Evolutionary conservation across 2,888 invertebrate genomes (phyloP).

Genomic region (Tetheella fluctuosa): DNA sequence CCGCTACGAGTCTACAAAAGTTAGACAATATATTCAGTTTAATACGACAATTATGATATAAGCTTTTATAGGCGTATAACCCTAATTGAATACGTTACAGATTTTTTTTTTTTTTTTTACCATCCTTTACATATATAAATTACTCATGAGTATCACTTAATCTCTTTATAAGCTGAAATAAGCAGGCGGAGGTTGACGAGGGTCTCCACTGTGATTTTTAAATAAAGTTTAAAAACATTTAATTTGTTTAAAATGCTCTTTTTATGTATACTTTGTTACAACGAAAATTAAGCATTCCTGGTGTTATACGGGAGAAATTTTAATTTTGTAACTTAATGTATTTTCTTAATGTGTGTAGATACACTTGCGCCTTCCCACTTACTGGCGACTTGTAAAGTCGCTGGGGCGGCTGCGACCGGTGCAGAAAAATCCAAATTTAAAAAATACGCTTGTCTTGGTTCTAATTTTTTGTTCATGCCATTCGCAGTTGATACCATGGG

Average conservation of each 20-base stretch:
- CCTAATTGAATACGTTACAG: conserved; percentile 14
- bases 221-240: conserved; percentile 56
- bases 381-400: no score
- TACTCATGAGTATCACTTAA: conserved; percentile 56
- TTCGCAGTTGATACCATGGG: no score
- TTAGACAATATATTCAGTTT: not conserved
- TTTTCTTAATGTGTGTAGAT: no score
- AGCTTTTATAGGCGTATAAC: conserved; percentile 4
- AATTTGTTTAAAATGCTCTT: conserved; percentile 45
- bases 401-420: no score
- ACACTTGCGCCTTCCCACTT: no score
- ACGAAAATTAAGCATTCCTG: conserved; percentile 18
- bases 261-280: conserved; percentile 30
- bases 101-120: conserved; percentile 33
- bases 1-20: not conserved
- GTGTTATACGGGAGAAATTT: conserved; percentile 23
- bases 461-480: no score
- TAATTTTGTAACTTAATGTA: conserved; percentile 13
- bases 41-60: conserved; percentile 4
- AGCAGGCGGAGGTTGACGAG: conserved; percentile 59
- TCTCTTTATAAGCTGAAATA: conserved; percentile 58
- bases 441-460: no score
- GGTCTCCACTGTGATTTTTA: conserved; percentile 57
- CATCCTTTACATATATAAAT: conserved; percentile 44
- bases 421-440: no score